These are phyloP conservation scores for Dermochelys coriacea DNA, from an alignment of 2,797 vertebrate genomes.

Conservation along the genomic window DNA sequence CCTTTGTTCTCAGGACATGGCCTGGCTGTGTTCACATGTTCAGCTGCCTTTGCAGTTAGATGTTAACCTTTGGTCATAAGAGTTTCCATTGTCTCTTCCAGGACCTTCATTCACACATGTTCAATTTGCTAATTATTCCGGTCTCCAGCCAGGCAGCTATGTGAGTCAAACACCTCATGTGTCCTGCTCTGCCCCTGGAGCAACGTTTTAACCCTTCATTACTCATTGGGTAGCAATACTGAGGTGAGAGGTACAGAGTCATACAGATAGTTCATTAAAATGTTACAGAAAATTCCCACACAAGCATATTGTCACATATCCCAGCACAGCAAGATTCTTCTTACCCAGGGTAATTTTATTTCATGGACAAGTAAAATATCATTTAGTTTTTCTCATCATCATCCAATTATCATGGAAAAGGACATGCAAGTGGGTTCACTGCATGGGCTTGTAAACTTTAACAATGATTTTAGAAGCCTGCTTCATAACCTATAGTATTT, in stretches of 20 bases:
- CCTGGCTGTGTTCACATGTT: background rate
- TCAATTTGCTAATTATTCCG: background rate
- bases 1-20: background rate
- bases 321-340: background rate
- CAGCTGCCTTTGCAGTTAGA: background rate
- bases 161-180: background rate
- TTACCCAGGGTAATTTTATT: background rate
- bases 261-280: background rate
- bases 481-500: background rate
- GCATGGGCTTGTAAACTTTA: background rate
- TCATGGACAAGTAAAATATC: background rate
- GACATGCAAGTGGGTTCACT: background rate
- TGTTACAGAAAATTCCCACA: background rate
- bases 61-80: background rate
- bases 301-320: background rate
- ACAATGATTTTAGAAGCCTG: conserved; percentile 1
- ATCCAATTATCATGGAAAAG: background rate
- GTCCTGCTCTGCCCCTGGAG: background rate
- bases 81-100: background rate
- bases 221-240: background rate
- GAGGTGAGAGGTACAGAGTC: background rate
- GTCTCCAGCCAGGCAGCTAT: background rate
- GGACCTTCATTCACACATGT: background rate
- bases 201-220: background rate
- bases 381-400: background rate